Evolutionary conservation across 2,113 vertebrate genomes (phyloP), one percentile per base, ranked within the genome.

Genomic region (Corvus moneduloides): DNA sequence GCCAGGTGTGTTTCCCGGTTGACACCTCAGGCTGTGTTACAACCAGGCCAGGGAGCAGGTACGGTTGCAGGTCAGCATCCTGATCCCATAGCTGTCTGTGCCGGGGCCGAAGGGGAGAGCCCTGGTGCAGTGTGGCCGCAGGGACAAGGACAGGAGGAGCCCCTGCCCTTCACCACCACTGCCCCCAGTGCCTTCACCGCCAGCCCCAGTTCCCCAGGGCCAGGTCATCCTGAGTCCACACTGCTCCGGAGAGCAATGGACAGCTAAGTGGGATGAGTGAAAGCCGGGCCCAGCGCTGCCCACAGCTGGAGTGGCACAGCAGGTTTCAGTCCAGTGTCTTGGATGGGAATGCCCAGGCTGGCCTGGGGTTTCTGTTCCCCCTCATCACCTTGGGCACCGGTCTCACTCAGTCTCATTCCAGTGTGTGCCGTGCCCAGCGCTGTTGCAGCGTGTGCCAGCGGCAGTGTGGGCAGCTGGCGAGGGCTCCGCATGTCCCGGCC

Each of bases 61-160:
- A 3, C 0, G 5, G 77, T 76, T 54, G 58, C 83, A 6, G 71
- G 41, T 84, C 90, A 41, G 87, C 2, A 1, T 26, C 75, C 56
- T 0, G 4, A 61, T 63, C 59, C 55, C 5, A 1, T 0, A 7
- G 71, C 44, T 35, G 72, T 56, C 77, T 28, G 39, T 0, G 0
- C 3, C 2, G 1, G n/a, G 43, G 44, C 41, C 0, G 0, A 43
- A 44, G 74, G 52, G 69, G 54, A n/a, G 68, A 58, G 55, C 24
- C 18, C 23, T 3, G 0, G 19, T 15, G 28, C 43, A 35, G 68
- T 2, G 2, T 26, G 54, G 24, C 56, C 0, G 0, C 39, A 28
- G 74, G 41, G 51, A 23, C 2, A 26, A 13, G 43, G 32, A 51
- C 32, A 32, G 46, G 18, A 22, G 23, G 35, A 64, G 58, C 16